Percentiles rank a stretch among this genome's conserved stretches.
Evolutionary conservation across 1,140 invertebrate genomes (phyloP).

Genomic region (Panagrolaimus sp.): DNA sequence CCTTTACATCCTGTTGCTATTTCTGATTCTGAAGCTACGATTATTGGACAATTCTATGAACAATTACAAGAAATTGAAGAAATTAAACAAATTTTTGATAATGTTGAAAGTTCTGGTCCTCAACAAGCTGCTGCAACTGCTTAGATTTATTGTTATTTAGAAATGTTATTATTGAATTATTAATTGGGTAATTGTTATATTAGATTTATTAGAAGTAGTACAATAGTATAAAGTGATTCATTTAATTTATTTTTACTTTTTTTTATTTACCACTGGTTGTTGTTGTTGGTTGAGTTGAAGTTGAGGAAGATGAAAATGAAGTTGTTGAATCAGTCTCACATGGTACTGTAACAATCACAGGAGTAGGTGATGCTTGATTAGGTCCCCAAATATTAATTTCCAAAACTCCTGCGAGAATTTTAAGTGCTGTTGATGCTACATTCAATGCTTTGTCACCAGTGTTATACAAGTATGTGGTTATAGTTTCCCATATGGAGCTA

Average conservation of each 20-base stretch:
- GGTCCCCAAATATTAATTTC: background rate
- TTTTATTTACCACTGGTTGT: too few relatives aligned
- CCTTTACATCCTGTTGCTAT: constrained; percentile 34
- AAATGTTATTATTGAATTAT: background rate
- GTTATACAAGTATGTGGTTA: background rate
- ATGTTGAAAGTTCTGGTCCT: constrained; percentile 27
- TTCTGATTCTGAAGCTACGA: constrained; percentile 21
- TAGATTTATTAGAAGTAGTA: background rate
- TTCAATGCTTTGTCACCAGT: constrained; percentile 3
- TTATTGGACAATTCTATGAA: constrained; percentile 47
- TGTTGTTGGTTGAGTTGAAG: too few relatives aligned
- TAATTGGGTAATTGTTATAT: constrained; percentile 1
- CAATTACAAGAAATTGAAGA: constrained; percentile 37
- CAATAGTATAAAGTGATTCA: too few relatives aligned
- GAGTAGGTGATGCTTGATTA: background rate
- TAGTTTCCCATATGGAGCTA: background rate
- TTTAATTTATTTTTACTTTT: too few relatives aligned
- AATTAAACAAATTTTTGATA: constrained; percentile 48
- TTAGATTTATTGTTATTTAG: constrained; percentile 1
- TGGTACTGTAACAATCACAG: background rate
- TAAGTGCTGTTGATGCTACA: background rate
- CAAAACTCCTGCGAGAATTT: background rate
- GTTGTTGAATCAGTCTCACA: background rate
- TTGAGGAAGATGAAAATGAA: background rate
- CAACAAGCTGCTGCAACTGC: background rate